Evolutionary conservation across 2,797 vertebrate species (phyloP).

Genomic region (Arrhamphus sclerolepis): DNA sequence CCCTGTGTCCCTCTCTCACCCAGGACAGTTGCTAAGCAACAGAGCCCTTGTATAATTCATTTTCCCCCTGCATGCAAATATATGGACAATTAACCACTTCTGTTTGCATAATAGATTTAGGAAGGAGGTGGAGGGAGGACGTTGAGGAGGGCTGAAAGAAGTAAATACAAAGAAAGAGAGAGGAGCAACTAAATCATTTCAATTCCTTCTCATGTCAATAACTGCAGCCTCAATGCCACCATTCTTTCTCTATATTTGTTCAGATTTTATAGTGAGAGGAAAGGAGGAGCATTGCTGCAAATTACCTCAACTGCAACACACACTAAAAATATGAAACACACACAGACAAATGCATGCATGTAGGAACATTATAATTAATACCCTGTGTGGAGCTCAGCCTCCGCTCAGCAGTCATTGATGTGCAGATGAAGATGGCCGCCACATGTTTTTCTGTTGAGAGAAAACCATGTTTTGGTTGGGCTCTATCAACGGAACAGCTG

Average conservation of each 20-base stretch:
- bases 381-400: conserved; percentile 64
- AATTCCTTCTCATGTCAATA: conserved; percentile 59
- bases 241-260: conserved; percentile 59
- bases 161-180: conserved; percentile 15
- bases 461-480: conserved; percentile 84
- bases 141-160: conserved; percentile 17
- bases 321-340: conserved; percentile 26
- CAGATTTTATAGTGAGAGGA: conserved; percentile 44
- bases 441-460: conserved; percentile 81
- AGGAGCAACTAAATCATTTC: conserved; percentile 44
- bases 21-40: conserved; percentile 80
- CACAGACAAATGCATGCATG: conserved; percentile 31
- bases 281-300: conserved; percentile 55
- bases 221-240: conserved; percentile 59
- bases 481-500: conserved; percentile 87
- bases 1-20: conserved; percentile 24
- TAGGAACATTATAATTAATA: conserved; percentile 63
- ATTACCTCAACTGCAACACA: conserved; percentile 50
- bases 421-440: conserved; percentile 85
- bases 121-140: conserved; percentile 32
- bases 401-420: conserved; percentile 82
- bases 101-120: conserved; percentile 85
- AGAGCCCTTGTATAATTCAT: conserved; percentile 76
- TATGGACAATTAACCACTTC: conserved; percentile 86
- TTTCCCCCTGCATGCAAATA: conserved; percentile 84